Base-by-base conservation (phyloP, 2,113 vertebrate species). In the Stictonetta naevosa region DNA sequence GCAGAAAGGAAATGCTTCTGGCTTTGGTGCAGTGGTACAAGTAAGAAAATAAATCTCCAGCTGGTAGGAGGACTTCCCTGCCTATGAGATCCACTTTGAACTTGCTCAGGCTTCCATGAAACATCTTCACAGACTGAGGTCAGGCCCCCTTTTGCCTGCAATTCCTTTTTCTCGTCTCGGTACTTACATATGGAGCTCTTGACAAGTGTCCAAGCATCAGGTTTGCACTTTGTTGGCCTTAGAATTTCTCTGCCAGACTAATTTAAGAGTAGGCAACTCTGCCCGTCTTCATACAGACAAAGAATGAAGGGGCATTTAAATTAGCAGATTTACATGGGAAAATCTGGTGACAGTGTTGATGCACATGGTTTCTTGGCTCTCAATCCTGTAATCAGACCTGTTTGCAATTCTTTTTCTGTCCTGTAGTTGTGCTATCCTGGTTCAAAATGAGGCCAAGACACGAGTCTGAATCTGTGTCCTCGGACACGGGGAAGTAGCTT, bases 341-440 rank as follows among this genome's bases (percentile, higher is more conserved):
- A 64, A 82, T 83, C 38, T 40, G 44, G 20, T 94, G 60, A 86
- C 79, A 67, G 55, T 71, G 17, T 64, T 56, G 52, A 72, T 91
- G 82, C 72, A 92, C 86, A 48, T 48, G 48, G 36, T 88, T 96
- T 90, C 88, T 88, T 93, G 82, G 64, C 73, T 95, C 68, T 78
- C 48, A 44, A 50, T 92, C 38, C 40, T 81, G 68, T 78, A 83
- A 63, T 13, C 25, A 22, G n/a, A 93, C 78, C 76, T 40, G 50
- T 78, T 59, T 48, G 42, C 82, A 90, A 60, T 90, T 85, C 55
- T 92, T 92, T 23, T 44, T 93, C 42, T 64, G n/a, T 66, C 79
- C 40, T 71, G 52, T 59, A 88, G 63, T 80, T 93, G 59, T 80
- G 72, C 72, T 91, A 11, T 33, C 77, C 50, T 86, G 33, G 40